A percentile compares a stretch with the other conserved stretches of the same genome.
These are phyloP conservation scores for Schizopygopsis pylzovi DNA, from an alignment of 2,797 vertebrate species.

Conservation along the genomic window DNA sequence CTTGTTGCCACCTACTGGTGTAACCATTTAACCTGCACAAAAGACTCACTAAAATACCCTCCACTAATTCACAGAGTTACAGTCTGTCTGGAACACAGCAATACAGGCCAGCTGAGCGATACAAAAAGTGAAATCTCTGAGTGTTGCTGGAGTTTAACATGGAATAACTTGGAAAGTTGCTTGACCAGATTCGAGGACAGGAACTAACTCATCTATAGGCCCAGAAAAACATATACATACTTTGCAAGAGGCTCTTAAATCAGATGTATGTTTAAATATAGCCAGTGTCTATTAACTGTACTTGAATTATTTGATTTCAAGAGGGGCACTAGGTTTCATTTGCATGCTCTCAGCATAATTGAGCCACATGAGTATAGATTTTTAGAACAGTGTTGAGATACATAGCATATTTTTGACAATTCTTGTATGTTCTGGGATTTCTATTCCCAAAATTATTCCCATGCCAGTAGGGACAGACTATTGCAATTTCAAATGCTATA, in stretches of 20 bases:
- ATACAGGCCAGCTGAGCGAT: neutral
- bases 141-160: neutral
- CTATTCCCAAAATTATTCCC: slow-evolving; percentile 52
- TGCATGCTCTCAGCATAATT: slow-evolving; percentile 62
- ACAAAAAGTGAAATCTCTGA: neutral
- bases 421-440: slow-evolving; percentile 55
- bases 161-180: neutral
- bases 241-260: neutral
- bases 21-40: neutral
- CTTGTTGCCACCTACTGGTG: neutral
- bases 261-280: slow-evolving; percentile 25
- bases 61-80: neutral
- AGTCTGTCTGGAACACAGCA: neutral
- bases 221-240: neutral
- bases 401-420: slow-evolving; percentile 43
- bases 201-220: neutral
- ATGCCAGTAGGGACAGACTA: slow-evolving; percentile 61
- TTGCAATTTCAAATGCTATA: slow-evolving; percentile 26
- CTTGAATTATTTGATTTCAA: slow-evolving; percentile 40
- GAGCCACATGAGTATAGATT: slow-evolving; percentile 62
- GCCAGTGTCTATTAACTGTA: neutral
- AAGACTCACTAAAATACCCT: neutral
- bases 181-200: neutral
- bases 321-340: slow-evolving; percentile 48
- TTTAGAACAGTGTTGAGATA: slow-evolving; percentile 49